Evolutionary conservation across 2,797 vertebrate genomes (phyloP), one percentile per base, ranked within the genome.

Genomic region (Pipistrellus kuhlii): DNA sequence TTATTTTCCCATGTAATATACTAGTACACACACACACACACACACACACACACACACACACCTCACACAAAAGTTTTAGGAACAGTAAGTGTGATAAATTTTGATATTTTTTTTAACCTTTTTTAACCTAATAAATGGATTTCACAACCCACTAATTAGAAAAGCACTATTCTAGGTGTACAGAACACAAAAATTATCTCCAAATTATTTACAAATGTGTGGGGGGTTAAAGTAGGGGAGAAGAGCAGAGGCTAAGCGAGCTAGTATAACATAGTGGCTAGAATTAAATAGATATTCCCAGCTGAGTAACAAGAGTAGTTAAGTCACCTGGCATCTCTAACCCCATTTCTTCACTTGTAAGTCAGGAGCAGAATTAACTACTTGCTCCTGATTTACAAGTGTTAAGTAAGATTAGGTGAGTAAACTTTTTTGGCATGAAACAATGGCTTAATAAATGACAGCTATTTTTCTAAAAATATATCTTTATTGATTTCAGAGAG

Each of bases 391-490:
- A 59, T 59, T 59, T 59, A 27, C 12, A 27, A 27, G 57, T 59
- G 57, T 57, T 75, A 81, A 83, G 27, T 32, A 92, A 41, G 35
- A 86, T 27, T 41, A 68, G 62, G 35, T 38, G 81, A 96, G 35
- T 17, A 53, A 85, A 64, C 51, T 38, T 55, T 73, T 30, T 69
- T 41, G 59, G 48, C 38, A 38, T 64, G 62, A 83, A 81, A 77
- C 38, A 94, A 76, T 72, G 68, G n/a, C 71, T 68, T 81, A 84
- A 91, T 80, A 62, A 38, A 64, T 68, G 53, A 73, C 44, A 87
- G 51, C 27, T 83, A 41, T 59, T 59, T 59, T 59, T 59, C 12
- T 21, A 59, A 59, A 59, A 59, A 27, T 12, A 6, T 13, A 6
- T 59, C 27, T 59, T 59, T 59, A 59, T 59, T 59, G 57, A 59